Evolutionary conservation across 2,888 invertebrate species (phyloP).

Genomic region (Pharmacophagus antenor): DNA sequence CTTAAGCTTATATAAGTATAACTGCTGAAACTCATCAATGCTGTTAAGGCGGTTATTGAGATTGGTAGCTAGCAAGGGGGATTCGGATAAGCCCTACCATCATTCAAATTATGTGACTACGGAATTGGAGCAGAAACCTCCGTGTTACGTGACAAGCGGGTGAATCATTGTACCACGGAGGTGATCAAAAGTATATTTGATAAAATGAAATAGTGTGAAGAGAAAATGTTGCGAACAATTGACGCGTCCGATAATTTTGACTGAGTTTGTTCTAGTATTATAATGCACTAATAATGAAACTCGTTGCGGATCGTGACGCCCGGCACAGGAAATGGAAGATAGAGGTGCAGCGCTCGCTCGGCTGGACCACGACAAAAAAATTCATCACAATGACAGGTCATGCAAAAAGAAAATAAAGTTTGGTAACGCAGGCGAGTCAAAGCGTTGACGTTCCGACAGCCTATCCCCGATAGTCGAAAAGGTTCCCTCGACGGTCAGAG

Average conservation of each 20-base stretch:
- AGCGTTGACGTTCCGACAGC: slow-evolving; percentile 43
- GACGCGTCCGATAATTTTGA: too few relatives aligned
- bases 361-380: slow-evolving; percentile 91
- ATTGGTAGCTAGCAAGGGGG: too few relatives aligned
- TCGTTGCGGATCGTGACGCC: slow-evolving; percentile 85
- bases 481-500: slow-evolving; percentile 46
- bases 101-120: too few relatives aligned
- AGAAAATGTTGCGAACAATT: too few relatives aligned
- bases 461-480: slow-evolving; percentile 47
- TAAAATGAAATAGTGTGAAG: too few relatives aligned
- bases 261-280: background rate
- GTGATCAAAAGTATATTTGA: too few relatives aligned
- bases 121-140: too few relatives aligned
- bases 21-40: too few relatives aligned
- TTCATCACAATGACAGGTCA: slow-evolving; percentile 89
- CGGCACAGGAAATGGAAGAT: slow-evolving; percentile 96
- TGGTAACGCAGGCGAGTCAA: slow-evolving; percentile 40
- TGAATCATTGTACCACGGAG: background rate
- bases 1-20: too few relatives aligned
- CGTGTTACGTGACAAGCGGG: background rate
- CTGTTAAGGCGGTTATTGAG: too few relatives aligned
- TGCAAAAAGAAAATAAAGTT: slow-evolving; percentile 63
- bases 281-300: background rate
- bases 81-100: too few relatives aligned
- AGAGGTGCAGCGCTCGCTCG: slow-evolving; percentile 94